Evolutionary conservation across 2,888 invertebrate genomes (phyloP), one percentile per base, ranked within the genome.

Genomic region (Odontocerum albicorne): DNA sequence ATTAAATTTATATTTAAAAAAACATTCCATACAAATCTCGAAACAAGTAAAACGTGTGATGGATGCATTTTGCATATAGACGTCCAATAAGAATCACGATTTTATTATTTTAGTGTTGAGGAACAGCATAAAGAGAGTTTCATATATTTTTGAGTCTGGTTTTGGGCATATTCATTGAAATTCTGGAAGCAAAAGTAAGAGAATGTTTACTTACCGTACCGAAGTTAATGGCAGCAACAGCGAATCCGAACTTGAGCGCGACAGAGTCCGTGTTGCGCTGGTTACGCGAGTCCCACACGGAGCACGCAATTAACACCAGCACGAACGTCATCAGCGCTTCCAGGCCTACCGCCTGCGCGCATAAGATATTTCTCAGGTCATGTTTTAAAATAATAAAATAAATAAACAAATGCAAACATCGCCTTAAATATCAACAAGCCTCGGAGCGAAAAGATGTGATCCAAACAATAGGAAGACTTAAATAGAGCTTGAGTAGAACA

Each of bases 211-310:
- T 77, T 70, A 87, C 86, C 20, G 85, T 85, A 2, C 82, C 81
- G 51, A 87, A 72, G 1, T 86, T 86, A 52, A 90, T 70, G 0
- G 80, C 84, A 13, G 80, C 71, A 59, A 90, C 74, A 2, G 85
- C 75, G 44, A 89, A 73, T 43, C 86, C 90, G 63, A 88, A 88
- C 64, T 85, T 83, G 10, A 90, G 67, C 1, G 88, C 70, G 1
- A 74, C 69, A 0, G 86, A 85, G 61, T 89, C 89, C 16, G 80
- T 78, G 62, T 83, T 85, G 16, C 75, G 72, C 6, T 72, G 68
- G 66, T 88, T 87, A 49, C 85, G 75, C 12, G 84, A 83, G 68
- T 91, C 90, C 87, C 87, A 88, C n/a, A 87, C 74, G 0, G 83
- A 83, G 65, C 88, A 88, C 54, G 83, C 82, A 13, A 89, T 74